These are phyloP conservation scores for Leistus spinibarbis DNA, from an alignment of 2,888 invertebrate species.

Conservation along the genomic window DNA sequence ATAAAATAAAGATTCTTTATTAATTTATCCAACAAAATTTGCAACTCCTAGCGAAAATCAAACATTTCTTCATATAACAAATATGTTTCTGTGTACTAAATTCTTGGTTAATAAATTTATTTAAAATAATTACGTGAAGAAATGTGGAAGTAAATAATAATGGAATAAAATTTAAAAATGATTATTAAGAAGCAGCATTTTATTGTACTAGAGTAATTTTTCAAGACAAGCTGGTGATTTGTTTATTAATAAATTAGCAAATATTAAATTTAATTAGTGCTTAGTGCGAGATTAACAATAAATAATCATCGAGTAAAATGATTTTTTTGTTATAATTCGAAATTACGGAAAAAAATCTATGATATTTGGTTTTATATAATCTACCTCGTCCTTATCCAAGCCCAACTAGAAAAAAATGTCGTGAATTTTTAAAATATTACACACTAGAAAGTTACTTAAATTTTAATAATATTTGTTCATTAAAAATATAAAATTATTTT, in stretches of 20 bases:
- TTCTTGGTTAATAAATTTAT: no score
- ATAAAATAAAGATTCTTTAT: background rate
- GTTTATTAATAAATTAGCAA: conserved; percentile 14
- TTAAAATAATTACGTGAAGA: background rate
- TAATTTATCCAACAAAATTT: background rate
- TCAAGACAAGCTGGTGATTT: conserved; percentile 15
- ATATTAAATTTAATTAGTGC: conserved; percentile 13
- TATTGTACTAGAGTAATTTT: background rate
- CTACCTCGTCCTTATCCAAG: conserved; percentile 92
- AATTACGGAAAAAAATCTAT: conserved; percentile 42
- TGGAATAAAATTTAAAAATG: background rate
- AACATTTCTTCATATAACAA: background rate
- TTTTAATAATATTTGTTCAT: background rate
- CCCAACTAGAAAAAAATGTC: conserved; percentile 70
- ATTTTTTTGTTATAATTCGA: conserved; percentile 18
- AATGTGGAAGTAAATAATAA: background rate
- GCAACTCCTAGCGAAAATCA: background rate
- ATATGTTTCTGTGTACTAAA: background rate
- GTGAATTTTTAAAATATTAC: conserved; percentile 36
- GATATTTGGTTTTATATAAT: conserved; percentile 34
- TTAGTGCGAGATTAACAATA: conserved; percentile 16
- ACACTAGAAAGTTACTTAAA: conserved; percentile 5
- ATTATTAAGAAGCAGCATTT: background rate
- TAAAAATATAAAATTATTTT: background rate
- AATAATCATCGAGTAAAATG: conserved; percentile 18